These are phyloP conservation scores for Caenorhabditis parvicauda DNA, from an alignment of 2,888 invertebrate species.

Conservation along the genomic window DNA sequence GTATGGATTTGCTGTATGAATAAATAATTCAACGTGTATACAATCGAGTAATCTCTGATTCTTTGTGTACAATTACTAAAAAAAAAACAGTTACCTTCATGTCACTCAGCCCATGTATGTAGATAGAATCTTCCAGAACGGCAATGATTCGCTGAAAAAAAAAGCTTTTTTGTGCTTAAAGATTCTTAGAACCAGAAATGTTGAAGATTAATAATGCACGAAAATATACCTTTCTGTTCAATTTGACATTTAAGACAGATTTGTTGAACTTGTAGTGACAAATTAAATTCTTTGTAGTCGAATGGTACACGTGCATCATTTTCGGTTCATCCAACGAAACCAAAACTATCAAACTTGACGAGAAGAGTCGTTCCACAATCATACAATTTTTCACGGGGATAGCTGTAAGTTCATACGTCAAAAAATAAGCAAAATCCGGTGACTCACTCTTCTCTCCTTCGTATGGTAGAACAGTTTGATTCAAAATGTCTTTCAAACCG, in stretches of 20 bases:
- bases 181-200: not conserved
- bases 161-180: constrained; percentile 5
- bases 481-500: no score
- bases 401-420: constrained; percentile 14
- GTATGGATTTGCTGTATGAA: no score
- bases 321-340: constrained; percentile 83
- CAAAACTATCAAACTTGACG: constrained; percentile 91
- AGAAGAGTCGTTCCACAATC: constrained; percentile 86
- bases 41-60: no score
- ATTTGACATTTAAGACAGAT: constrained; percentile 88
- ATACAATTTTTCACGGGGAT: constrained; percentile 16
- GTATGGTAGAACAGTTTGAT: no score
- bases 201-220: not conserved
- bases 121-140: constrained; percentile 92
- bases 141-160: constrained; percentile 81
- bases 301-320: constrained; percentile 90
- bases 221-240: constrained; percentile 81
- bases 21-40: no score
- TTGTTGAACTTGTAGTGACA: constrained; percentile 93
- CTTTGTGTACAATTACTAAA: no score
- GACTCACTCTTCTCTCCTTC: no score
- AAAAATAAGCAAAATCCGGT: no score
- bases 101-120: constrained; percentile 87
- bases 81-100: no score
- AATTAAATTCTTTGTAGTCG: constrained; percentile 75